Base-by-base conservation (phyloP, 2,888 invertebrate genomes). In the Anarsia innoxiella region DNA sequence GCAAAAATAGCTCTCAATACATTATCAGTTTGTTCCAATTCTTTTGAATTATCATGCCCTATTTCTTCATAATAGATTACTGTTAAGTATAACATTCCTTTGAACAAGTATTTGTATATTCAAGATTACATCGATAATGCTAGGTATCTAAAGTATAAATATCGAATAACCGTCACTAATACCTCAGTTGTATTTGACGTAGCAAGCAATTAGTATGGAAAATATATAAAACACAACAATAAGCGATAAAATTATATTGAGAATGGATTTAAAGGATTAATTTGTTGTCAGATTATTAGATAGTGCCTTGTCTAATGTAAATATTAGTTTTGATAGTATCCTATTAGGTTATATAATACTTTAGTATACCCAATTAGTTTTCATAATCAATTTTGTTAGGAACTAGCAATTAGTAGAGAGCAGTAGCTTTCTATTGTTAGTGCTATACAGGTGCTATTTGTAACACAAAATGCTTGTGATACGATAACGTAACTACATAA, bases 1-100 rank as follows among this genome's bases (percentile, higher is more conserved):
- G 41, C 41, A 41, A 12, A 25, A 12, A 11, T 31, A 23, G 27
- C 27, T 28, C 25, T n/a, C n/a, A n/a, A 25, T 25, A 25, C 25
- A 4, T 25, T n/a, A 25, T 25, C 2, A 5, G 8, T 19, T 19
- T 19, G 19, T 8, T 3, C 19, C 19, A 19, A 19, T 25, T 9
- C 8, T 25, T n/a, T 25, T 25, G 25, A n/a, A 9, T 10, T 12
- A 31, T 23, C 31, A 23, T 31, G 31, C 31, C 31, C 31, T 31
- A 31, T 8, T 23, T 25, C n/a, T 23, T 8, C 31, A 9, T 15
- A 31, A 23, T 23, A 31, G 23, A 13, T 25, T 25, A 25, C n/a
- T 9, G 25, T 9, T 25, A 9, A 28, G 12, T 28, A 26, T 8
- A 28, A 3, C 2, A 11, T 28, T 3, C 9, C 28, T 28, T 28